Conservation (phyloP, 2,113 vertebrate species). For the Acrocephalus arundinaceus region DNA sequence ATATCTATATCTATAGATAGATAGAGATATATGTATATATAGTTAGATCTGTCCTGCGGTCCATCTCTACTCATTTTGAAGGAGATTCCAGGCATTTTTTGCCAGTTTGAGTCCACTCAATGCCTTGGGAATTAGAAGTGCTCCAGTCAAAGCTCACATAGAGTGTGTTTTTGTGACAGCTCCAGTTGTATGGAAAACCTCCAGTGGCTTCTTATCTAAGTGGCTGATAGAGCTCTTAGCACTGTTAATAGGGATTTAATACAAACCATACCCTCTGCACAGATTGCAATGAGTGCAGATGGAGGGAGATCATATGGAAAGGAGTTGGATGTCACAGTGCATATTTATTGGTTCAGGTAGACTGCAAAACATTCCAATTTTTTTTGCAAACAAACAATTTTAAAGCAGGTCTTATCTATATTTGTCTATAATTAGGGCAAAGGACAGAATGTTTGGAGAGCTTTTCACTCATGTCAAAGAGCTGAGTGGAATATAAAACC, state of each 20-base stretch:
- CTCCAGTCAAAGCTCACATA: not conserved
- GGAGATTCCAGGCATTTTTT: not conserved
- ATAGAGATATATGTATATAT: too few species aligned
- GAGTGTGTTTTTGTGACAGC: not conserved
- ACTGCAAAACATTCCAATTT: not conserved
- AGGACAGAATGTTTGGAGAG: not conserved
- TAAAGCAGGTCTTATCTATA: not conserved
- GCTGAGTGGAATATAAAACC: not conserved
- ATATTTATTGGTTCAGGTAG: not conserved
- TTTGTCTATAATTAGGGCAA: not conserved
- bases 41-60: not conserved
- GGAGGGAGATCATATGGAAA: not conserved
- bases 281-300: not conserved
- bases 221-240: not conserved
- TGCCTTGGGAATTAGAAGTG: not conserved
- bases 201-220: not conserved
- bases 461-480: not conserved
- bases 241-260: not conserved
- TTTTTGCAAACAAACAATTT: not conserved
- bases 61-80: not conserved
- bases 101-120: not conserved
- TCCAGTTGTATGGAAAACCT: not conserved
- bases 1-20: rapidly evolving
- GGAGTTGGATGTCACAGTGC: not conserved
- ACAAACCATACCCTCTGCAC: not conserved